phyloP scores from a whole-genome alignment of 2,888 invertebrate genomes.

The Polydrusus tereticollis region DNA sequence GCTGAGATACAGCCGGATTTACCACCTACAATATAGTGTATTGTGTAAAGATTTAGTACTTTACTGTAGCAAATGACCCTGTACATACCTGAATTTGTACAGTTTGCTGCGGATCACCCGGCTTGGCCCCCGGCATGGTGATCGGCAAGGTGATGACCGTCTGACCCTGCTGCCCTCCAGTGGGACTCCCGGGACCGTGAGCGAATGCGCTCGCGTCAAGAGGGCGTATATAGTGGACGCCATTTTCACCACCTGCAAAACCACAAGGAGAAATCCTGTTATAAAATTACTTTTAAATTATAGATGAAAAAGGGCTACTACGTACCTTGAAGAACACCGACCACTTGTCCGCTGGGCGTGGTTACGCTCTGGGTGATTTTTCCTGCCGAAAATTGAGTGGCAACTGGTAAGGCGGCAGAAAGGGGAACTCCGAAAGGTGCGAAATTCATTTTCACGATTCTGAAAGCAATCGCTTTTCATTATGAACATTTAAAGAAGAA shows the following conservation, averaged over 20 bases:
- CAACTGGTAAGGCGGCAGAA: slow-evolving; percentile 72
- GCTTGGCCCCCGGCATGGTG: slow-evolving; percentile 80
- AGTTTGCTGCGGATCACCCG: slow-evolving; percentile 82
- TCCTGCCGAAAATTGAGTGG: slow-evolving; percentile 74
- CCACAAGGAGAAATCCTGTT: no score
- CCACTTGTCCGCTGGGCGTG: slow-evolving; percentile 77
- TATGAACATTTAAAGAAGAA: no score
- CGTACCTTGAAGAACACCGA: slow-evolving; percentile 74
- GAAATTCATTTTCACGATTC: slow-evolving; percentile 78
- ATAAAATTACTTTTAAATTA: not conserved
- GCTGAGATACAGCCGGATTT: slow-evolving; percentile 62
- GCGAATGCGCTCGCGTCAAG: slow-evolving; percentile 71
- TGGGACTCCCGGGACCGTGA: slow-evolving; percentile 50
- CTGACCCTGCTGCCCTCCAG: slow-evolving; percentile 64
- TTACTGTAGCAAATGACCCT: no score
- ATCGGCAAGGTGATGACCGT: slow-evolving; percentile 85
- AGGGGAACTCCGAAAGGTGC: slow-evolving; percentile 77
- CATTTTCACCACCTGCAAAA: slow-evolving; percentile 74
- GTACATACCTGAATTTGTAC: slow-evolving; percentile 78
- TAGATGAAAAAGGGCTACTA: not conserved
- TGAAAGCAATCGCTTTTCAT: not conserved
- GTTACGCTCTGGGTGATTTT: slow-evolving; percentile 81
- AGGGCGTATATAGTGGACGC: slow-evolving; percentile 81
- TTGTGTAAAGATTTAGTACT: no score
- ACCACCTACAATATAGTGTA: slow-evolving; percentile 51